Percentiles rank a stretch among this genome's conserved stretches.
phyloP scores from a whole-genome alignment of 2,797 vertebrate genomes.

The Eutrigla gurnardus region DNA sequence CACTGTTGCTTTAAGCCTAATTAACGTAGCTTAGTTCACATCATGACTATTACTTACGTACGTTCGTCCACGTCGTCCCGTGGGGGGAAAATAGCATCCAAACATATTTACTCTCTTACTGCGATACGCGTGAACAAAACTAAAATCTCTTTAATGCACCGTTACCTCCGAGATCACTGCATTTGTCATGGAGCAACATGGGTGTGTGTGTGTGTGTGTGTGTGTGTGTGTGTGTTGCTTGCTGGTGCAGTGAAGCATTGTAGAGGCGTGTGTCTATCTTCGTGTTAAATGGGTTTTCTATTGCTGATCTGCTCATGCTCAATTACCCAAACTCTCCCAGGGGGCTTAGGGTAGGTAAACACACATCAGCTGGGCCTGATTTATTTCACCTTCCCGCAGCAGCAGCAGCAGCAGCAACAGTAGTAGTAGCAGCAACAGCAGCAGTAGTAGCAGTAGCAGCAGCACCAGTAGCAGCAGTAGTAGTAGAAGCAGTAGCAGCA shows the following conservation, averaged over 20 bases:
- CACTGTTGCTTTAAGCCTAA: too few species aligned
- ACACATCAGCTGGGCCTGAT: conserved; percentile 85
- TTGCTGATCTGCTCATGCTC: conserved; percentile 85
- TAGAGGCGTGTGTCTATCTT: conserved; percentile 68
- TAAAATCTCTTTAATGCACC: conserved; percentile 19
- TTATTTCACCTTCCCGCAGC: conserved; percentile 84
- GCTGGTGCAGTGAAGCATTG: conserved; percentile 30
- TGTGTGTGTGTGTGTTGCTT: conserved; percentile 36
- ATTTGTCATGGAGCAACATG: conserved; percentile 49
- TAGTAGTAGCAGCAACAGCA: too few species aligned
- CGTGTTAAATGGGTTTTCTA: conserved; percentile 80
- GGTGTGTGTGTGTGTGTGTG: conserved; percentile 25
- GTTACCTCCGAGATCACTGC: conserved; percentile 21
- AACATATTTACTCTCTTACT: neutral
- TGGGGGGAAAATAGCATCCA: conserved; percentile 9
- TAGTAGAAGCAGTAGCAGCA: too few species aligned
- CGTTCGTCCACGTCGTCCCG: conserved; percentile 4
- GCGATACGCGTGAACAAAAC: neutral
- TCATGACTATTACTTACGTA: neutral
- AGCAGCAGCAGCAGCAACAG: conserved; percentile 38
- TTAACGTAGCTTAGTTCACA: neutral
- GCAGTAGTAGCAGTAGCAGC: too few species aligned
- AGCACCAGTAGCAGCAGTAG: too few species aligned
- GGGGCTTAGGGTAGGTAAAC: conserved; percentile 81
- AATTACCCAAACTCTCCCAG: conserved; percentile 82